phyloP scores from a whole-genome alignment of 2,113 vertebrate genomes.

The Tamias sibiricus region DNA sequence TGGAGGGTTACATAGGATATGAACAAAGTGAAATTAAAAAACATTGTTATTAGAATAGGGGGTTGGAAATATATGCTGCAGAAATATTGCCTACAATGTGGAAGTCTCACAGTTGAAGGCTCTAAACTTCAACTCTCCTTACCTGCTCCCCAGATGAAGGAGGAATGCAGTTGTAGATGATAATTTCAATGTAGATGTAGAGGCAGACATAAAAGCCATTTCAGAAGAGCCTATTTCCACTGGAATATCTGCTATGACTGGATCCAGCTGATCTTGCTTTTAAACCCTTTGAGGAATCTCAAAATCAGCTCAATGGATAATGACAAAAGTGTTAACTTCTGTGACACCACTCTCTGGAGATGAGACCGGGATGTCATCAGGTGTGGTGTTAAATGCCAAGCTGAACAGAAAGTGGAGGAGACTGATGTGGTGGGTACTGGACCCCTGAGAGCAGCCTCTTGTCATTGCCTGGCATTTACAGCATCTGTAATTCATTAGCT shows the following conservation, averaged over 20 bases:
- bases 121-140: neutral
- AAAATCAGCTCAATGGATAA: slow-evolving; percentile 55
- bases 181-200: neutral
- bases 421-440: neutral
- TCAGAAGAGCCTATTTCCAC: neutral
- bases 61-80: neutral
- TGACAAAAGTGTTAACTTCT: slow-evolving; percentile 67
- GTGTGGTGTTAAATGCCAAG: slow-evolving; percentile 46
- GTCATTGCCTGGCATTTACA: neutral
- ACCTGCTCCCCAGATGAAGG: neutral
- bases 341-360: slow-evolving; percentile 47
- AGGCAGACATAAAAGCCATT: neutral
- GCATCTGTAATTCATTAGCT: slow-evolving; percentile 45
- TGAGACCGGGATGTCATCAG: neutral
- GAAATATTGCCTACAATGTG: neutral
- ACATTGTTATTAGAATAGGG: too few species aligned
- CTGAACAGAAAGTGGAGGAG: slow-evolving; percentile 34
- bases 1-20: neutral
- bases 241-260: neutral
- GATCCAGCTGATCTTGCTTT: slow-evolving; percentile 20
- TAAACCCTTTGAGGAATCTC: slow-evolving; percentile 35
- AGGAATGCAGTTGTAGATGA: neutral
- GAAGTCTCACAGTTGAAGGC: neutral
- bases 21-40: neutral
- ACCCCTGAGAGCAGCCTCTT: neutral